Evolutionary conservation across 1,140 invertebrate genomes (phyloP), one percentile per base, ranked within the genome.

Genomic region (Leptinotarsa lineolata): DNA sequence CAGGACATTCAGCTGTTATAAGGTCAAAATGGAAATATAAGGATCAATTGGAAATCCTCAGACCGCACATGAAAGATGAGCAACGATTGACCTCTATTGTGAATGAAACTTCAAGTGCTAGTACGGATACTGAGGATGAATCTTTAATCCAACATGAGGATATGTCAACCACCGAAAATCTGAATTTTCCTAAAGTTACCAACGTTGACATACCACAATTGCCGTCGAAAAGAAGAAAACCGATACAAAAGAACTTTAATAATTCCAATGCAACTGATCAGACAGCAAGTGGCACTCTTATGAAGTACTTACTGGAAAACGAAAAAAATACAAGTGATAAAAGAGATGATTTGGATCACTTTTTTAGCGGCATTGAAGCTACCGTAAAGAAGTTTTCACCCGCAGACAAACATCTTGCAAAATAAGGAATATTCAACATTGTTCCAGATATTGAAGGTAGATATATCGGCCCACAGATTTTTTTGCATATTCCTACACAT

Each of bases 81-180:
- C 65, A 13, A 67, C 65, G 65, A 45, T 16, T 67, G 39, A 39
- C 65, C 30, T 67, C 65, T 15, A 44, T 67, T 67, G 30, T 45
- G n/a, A 20, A 67, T n/a, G 39, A 64, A 64, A 39, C 30, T 39
- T 39, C 30, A 39, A 39, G 30, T 39, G 30, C 30, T 11, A 39
- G 30, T 39, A 39, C 30, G 30, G 30, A 39, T 39, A 39, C 30
- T 39, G 8, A 39, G 8, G 30, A 39, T 11, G 20, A 64, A 64
- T 20, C 13, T 64, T 18, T 20, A 8, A 64, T 11, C 6, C n/a
- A 64, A 64, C 4, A 21, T 64, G 22, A 16, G 15, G 21, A 22
- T 64, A 20, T 22, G n/a, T 20, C n/a, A 24, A 24, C 6, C 13
- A 20, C n/a, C 22, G 15, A 64, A 22, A 22, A 64, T 18, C 6